Percentiles rank a stretch among this genome's conserved stretches.
Conservation (phyloP, 2,797 vertebrate genomes). For the Galagoides demidoff region DNA sequence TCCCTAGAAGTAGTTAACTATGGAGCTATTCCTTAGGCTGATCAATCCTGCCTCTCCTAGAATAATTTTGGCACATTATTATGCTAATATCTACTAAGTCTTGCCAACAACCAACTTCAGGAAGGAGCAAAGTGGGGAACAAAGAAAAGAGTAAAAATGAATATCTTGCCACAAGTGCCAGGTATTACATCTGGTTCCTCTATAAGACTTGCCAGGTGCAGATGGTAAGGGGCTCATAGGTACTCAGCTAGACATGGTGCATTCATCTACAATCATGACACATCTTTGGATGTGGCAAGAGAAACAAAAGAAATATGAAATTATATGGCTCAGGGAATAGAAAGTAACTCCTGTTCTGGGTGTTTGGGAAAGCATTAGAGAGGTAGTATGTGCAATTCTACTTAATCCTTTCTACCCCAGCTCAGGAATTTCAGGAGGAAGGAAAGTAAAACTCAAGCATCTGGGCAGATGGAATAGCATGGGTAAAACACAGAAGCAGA, state of each 20-base stretch:
- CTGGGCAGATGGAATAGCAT: background rate
- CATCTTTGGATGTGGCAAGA: background rate
- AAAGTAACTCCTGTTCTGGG: background rate
- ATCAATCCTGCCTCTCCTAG: background rate
- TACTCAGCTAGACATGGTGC: background rate
- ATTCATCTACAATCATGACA: background rate
- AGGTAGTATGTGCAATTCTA: background rate
- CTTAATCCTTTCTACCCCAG: background rate
- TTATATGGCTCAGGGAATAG: background rate
- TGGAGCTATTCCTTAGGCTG: background rate
- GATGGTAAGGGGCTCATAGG: background rate
- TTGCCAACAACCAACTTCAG: constrained; percentile 15
- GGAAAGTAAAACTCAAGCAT: background rate
- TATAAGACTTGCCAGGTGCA: background rate
- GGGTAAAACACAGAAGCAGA: background rate
- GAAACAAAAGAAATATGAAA: background rate
- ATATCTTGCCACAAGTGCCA: background rate
- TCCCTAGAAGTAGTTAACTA: background rate
- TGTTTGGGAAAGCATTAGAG: background rate
- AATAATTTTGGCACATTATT: background rate
- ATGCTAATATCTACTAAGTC: background rate
- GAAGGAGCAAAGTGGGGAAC: background rate
- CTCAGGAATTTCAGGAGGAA: background rate
- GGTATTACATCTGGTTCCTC: background rate
- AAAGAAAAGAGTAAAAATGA: background rate